These are phyloP conservation scores for Netelia fuscicornis DNA, from an alignment of 2,888 invertebrate species.

Conservation along the genomic window DNA sequence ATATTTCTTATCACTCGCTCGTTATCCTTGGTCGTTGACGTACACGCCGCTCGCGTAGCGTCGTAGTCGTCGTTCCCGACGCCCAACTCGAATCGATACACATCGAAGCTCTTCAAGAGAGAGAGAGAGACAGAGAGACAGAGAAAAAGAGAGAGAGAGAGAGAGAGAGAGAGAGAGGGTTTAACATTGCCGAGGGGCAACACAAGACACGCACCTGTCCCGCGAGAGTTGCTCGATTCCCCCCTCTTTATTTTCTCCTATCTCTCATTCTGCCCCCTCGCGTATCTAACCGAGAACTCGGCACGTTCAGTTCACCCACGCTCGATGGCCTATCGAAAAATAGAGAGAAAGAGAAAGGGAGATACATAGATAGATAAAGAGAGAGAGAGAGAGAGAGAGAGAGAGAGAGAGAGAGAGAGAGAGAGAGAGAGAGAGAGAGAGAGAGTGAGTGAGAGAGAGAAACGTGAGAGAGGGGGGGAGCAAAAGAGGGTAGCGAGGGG, in stretches of 20 bases:
- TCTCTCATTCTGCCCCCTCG: conserved; percentile 8
- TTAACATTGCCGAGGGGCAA: conserved; percentile 4
- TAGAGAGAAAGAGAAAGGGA: too few relatives aligned
- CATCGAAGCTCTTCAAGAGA: conserved; percentile 21
- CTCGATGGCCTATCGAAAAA: not conserved
- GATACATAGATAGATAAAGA: too few relatives aligned
- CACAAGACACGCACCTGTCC: conserved; percentile 44
- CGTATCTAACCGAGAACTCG: not conserved
- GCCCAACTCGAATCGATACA: conserved; percentile 54
- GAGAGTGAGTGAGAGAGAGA: too few relatives aligned
- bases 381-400: too few relatives aligned
- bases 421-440: too few relatives aligned
- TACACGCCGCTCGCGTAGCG: not conserved
- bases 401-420: too few relatives aligned
- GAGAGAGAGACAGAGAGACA: too few relatives aligned
- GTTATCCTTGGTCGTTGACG: not conserved
- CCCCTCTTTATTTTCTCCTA: not conserved
- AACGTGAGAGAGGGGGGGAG: too few relatives aligned
- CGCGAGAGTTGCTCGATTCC: conserved; percentile 17
- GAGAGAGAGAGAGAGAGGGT: not conserved
- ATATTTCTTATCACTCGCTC: not conserved
- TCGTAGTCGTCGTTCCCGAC: conserved; percentile 36
- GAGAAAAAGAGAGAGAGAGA: too few relatives aligned
- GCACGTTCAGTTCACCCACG: conserved; percentile 1
- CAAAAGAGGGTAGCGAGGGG: too few relatives aligned